Evolutionary conservation across 2,888 invertebrate genomes (phyloP), one percentile per base, ranked within the genome.

Genomic region (Fissipunctia ypsillon): DNA sequence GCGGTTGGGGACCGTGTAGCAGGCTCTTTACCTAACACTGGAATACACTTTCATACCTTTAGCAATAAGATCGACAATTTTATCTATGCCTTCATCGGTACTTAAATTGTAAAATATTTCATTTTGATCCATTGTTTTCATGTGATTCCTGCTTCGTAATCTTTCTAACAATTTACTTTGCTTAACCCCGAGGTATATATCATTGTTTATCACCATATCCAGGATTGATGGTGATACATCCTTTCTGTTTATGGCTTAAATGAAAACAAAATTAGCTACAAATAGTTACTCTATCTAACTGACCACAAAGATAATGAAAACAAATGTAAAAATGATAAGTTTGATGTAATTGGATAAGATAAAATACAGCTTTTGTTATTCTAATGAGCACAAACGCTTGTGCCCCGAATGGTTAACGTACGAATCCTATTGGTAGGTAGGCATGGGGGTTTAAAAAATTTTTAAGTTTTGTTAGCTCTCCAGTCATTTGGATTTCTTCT

Each of bases 131-230:
- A 74, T 59, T 25, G 22, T 54, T 64, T 69, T 74, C 31, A 52
- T 28, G 0, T 7, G 6, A 57, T 38, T 65, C n/a, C 7, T 48
- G 28, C 25, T 31, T 28, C 19, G 48, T 43, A 80, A 61, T 43
- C 74, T 52, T n/a, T 80, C 31, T 28, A 80, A 50, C 1, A 80
- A n/a, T 64, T 43, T 66, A 19, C 1, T 43, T 60, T 68, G 38
- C 35, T 52, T 63, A 16, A 52, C 7, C 0, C 56, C 75, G 12
- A 57, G 48, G 52, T 69, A 50, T 19, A 38, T 16, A 10, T 80
- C 54, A 16, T 69, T 84, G 43, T 84, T 81, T 25, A 81, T 64
- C 9, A 81, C 67, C 9, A 84, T 43, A 28, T 84, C 57, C 14
- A 81, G 28, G 5, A 81, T 67, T 12, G 52, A 25, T 31, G 69